phyloP scores from a whole-genome alignment of 2,113 vertebrate genomes.

The Brachyhypopomus gauderio region DNA sequence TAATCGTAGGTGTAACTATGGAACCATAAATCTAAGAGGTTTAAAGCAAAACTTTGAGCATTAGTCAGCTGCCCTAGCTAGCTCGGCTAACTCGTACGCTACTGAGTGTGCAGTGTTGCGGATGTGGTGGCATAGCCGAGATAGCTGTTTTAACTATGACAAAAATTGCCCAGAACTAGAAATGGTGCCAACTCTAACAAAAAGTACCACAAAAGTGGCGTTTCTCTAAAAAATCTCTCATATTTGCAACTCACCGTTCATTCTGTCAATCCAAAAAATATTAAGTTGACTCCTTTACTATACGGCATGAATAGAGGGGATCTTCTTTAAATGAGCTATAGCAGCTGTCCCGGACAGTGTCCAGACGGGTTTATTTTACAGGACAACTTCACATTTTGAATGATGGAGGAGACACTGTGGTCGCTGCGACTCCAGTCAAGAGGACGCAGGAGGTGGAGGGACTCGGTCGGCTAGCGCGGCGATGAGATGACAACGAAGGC shows the following conservation, averaged over 20 bases:
- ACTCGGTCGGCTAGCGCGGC: background rate
- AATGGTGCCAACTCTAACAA: no score
- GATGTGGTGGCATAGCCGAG: background rate
- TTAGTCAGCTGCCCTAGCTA: no score
- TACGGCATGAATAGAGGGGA: constrained; percentile 42
- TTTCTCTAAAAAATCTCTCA: background rate
- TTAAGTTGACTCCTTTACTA: constrained; percentile 18
- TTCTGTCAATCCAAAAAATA: constrained; percentile 64
- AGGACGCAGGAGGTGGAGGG: background rate
- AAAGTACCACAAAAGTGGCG: background rate
- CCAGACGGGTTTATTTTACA: background rate
- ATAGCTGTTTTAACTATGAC: background rate
- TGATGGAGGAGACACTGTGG: background rate
- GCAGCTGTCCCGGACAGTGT: background rate
- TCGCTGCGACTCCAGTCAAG: background rate
- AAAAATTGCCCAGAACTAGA: background rate
- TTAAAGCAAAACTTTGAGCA: no score
- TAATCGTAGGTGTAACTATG: no score
- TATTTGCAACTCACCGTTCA: constrained; percentile 82
- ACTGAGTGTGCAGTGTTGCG: background rate
- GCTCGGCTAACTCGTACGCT: background rate
- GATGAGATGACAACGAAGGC: constrained; percentile 21
- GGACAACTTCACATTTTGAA: background rate
- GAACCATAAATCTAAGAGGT: no score
- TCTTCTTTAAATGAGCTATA: background rate